A percentile compares a stretch with the other conserved stretches of the same genome.
phyloP scores from a whole-genome alignment of 2,888 invertebrate genomes.

The Agrotis ipsilon region DNA sequence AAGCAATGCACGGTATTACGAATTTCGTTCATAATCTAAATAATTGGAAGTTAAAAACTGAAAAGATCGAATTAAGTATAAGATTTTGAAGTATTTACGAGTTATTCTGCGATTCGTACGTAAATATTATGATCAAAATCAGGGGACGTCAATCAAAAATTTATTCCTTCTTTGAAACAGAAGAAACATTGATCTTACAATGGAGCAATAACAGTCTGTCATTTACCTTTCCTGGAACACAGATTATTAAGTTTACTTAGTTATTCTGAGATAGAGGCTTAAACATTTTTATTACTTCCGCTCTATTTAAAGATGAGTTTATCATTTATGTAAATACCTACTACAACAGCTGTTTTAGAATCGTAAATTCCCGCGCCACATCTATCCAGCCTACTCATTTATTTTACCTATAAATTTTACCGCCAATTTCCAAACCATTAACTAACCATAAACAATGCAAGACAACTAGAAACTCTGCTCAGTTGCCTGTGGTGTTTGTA shows the following conservation, averaged over 20 bases:
- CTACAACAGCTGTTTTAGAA: slow-evolving; percentile 10
- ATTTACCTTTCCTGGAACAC: not conserved
- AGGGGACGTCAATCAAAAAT: not conserved
- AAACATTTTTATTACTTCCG: slow-evolving; percentile 8
- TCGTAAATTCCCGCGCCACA: not conserved
- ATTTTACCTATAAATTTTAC: slow-evolving; percentile 16
- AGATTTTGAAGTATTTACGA: too few species aligned
- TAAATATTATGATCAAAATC: not conserved
- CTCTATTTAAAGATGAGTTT: not conserved
- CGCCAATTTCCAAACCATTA: slow-evolving; percentile 22
- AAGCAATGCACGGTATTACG: not conserved
- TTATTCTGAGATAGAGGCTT: not conserved
- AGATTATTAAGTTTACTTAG: not conserved
- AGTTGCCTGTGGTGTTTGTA: slow-evolving; percentile 15
- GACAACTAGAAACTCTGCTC: slow-evolving; percentile 27
- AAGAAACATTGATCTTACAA: not conserved
- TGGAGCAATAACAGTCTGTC: not conserved
- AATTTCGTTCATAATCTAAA: not conserved
- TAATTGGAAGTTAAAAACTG: too few species aligned
- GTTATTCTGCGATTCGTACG: too few species aligned
- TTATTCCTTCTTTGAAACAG: not conserved
- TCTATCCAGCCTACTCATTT: not conserved
- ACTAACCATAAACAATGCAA: slow-evolving; percentile 28
- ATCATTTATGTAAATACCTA: slow-evolving; percentile 9
- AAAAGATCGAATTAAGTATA: too few species aligned